A percentile compares a stretch with the other conserved stretches of the same genome.
phyloP scores from a whole-genome alignment of 2,113 vertebrate genomes.

The Acinonyx jubatus region DNA sequence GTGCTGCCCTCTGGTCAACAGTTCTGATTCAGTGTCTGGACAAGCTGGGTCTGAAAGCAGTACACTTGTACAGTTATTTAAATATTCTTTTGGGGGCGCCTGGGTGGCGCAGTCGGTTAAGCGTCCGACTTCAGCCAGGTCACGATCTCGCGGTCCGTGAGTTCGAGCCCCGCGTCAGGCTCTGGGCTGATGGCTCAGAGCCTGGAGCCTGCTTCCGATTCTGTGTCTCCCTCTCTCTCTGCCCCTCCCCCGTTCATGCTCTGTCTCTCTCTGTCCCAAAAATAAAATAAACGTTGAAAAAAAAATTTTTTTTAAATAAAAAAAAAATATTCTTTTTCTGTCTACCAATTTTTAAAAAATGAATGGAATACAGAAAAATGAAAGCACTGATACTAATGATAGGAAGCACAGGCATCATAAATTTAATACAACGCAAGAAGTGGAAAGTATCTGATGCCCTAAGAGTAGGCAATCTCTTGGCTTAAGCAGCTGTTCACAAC shows the following conservation, averaged over 20 bases:
- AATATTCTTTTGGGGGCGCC: background rate
- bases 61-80: background rate
- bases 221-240: too few species aligned
- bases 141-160: too few species aligned
- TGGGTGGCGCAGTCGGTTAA: too few species aligned
- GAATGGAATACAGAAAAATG: background rate
- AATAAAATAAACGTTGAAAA: too few species aligned
- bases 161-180: too few species aligned
- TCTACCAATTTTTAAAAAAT: background rate
- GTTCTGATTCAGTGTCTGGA: background rate
- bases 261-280: too few species aligned
- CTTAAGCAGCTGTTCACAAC: background rate
- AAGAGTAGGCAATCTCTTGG: background rate
- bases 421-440: background rate
- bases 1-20: background rate
- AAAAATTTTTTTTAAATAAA: too few species aligned
- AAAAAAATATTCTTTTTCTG: background rate
- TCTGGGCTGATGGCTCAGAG: too few species aligned
- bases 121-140: too few species aligned
- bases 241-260: too few species aligned
- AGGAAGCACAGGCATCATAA: background rate
- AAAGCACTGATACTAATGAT: background rate
- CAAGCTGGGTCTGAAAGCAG: background rate
- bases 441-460: background rate
- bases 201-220: too few species aligned